Conservation (phyloP, 2,888 invertebrate genomes). For the Dryobota labecula region DNA sequence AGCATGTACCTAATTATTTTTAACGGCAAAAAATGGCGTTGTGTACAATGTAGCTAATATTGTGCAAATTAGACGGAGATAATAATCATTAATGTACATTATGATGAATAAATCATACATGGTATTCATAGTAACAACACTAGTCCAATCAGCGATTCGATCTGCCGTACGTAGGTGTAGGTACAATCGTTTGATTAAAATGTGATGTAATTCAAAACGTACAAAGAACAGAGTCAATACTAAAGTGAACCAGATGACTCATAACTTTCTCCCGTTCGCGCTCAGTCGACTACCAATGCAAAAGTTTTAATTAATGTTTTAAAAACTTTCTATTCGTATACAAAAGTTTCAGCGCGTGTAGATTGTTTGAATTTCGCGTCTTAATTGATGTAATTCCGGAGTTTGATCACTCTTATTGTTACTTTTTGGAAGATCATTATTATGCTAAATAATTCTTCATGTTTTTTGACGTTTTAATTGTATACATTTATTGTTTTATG, state of each 20-base stretch:
- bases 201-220: conserved; percentile 72
- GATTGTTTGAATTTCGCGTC: conserved; percentile 74
- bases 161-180: conserved; percentile 47
- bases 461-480: conserved; percentile 19
- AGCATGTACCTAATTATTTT: conserved; percentile 30
- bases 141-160: conserved; percentile 59
- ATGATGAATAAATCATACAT: conserved; percentile 38
- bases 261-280: conserved; percentile 70
- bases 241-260: conserved; percentile 73
- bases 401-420: conserved; percentile 56
- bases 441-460: conserved; percentile 19
- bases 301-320: conserved; percentile 84
- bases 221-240: conserved; percentile 72
- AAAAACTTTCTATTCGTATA: conserved; percentile 82
- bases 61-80: conserved; percentile 34
- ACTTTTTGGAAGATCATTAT: conserved; percentile 34
- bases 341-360: conserved; percentile 73
- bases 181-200: conserved; percentile 60
- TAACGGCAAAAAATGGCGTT: conserved; percentile 16
- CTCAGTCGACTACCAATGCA: conserved; percentile 72
- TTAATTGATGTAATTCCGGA: conserved; percentile 71
- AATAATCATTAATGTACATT: conserved; percentile 34
- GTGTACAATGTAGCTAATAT: conserved; percentile 3
- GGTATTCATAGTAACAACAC: conserved; percentile 34
- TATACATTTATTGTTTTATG: neutral